phyloP scores from a whole-genome alignment of 2,113 vertebrate species.

The Prionailurus viverrinus region DNA sequence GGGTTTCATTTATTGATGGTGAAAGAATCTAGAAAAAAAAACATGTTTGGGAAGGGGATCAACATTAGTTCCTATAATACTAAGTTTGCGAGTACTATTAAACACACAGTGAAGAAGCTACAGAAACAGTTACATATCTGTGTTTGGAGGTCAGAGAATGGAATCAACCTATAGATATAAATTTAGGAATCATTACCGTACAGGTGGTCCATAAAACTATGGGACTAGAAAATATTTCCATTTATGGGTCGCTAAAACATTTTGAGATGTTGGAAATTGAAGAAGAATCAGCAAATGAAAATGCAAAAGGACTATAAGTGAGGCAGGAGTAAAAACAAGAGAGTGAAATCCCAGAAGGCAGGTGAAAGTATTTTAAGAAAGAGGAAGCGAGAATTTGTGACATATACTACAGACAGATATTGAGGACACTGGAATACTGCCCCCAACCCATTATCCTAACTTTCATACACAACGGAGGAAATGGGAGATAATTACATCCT shows the following conservation, averaged over 20 bases:
- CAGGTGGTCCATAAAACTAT: background rate
- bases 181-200: background rate
- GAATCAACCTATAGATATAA: background rate
- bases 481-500: background rate
- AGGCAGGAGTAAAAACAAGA: background rate
- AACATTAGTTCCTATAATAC: background rate
- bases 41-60: background rate
- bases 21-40: background rate
- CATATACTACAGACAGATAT: background rate
- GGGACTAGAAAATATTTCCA: background rate
- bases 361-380: background rate
- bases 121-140: background rate
- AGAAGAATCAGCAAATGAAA: background rate
- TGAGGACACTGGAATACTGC: background rate
- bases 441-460: accelerated
- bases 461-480: background rate
- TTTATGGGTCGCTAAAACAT: background rate
- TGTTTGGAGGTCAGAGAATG: background rate
- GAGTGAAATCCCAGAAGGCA: background rate
- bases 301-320: background rate
- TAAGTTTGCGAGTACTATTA: background rate
- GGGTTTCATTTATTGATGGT: background rate
- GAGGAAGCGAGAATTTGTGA: background rate
- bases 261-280: background rate
- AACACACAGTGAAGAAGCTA: background rate